Evolutionary conservation across 2,797 vertebrate species (phyloP), one percentile per base, ranked within the genome.

Genomic region (Coregonus sp.): DNA sequence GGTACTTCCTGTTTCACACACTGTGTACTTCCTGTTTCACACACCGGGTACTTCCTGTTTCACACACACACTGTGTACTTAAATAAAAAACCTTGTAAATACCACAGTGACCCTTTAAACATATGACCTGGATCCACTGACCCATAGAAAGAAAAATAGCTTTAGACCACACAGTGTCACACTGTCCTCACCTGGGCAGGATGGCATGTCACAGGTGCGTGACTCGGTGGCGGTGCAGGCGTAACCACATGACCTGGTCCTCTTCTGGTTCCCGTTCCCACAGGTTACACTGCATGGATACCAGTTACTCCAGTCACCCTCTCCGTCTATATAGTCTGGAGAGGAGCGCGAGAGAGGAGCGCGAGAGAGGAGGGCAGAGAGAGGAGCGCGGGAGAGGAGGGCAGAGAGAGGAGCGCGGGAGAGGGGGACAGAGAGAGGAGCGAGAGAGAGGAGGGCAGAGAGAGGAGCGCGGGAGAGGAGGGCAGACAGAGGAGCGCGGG

Each of bases 241-340:
- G 0, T 98, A 98, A 0, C 97, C 97, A 0, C 97, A 99, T 5
- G 97, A 96, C 78, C 97, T 82, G 0, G 95, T 99, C 77, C 97
- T 94, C 91, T 98, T 98, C 94, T 99, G 97, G 84, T 86, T 99
- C 56, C 97, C 97, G 0, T 96, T 94, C 3, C 96, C 96, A 14
- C 97, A 99, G 80, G 96, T 97, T 85, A 97, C 95, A 0, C 97
- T 98, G 86, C 97, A 98, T 0, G 87, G 84, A 16, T 97, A 97
- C 97, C 97, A 99, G 1, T 92, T 87, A 79, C 97, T 98, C 97
- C 97, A 99, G 88, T 97, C 97, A 2, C 97, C 96, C 76, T 99
- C 97, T 0, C 96, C 96, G 0, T 98, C 97, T 18, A 95, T 92
- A 50, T 98, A 97, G 90, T 98, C 97, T 97, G 89, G 0, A 87